A percentile compares a stretch with the other conserved stretches of the same genome.
Conservation (phyloP, 1,140 invertebrate genomes). For the Apis dorsata region DNA sequence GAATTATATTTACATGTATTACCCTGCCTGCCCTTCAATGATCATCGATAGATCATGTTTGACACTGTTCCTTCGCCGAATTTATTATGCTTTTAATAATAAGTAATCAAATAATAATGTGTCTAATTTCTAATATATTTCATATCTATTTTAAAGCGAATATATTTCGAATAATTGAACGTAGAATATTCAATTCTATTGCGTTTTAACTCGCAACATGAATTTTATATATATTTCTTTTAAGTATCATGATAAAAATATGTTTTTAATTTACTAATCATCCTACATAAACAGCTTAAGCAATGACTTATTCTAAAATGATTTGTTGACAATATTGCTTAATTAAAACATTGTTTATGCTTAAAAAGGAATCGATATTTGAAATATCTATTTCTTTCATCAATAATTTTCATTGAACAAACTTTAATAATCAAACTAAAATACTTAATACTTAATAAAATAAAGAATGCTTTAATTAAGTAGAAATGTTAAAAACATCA, state of each 20-base stretch:
- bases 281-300: conserved; percentile 6
- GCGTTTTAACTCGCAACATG: not conserved
- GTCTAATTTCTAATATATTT: not conserved
- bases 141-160: conserved; percentile 1
- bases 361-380: not conserved
- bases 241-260: not conserved
- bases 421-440: not conserved
- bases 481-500: not conserved
- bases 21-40: not conserved
- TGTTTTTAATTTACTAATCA: not conserved
- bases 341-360: not conserved
- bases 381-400: not conserved
- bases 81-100: conserved; percentile 3
- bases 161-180: conserved; percentile 18
- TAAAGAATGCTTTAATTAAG: not conserved
- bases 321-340: conserved; percentile 33
- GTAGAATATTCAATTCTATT: not conserved
- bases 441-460: not conserved
- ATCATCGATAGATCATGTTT: not conserved
- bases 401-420: not conserved
- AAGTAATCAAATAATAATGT: conserved; percentile 13
- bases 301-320: not conserved
- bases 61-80: no score
- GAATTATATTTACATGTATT: conserved; percentile 53
- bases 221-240: not conserved